Conservation (phyloP, 1,140 invertebrate species). For the Octopus bimaculoides region DNA sequence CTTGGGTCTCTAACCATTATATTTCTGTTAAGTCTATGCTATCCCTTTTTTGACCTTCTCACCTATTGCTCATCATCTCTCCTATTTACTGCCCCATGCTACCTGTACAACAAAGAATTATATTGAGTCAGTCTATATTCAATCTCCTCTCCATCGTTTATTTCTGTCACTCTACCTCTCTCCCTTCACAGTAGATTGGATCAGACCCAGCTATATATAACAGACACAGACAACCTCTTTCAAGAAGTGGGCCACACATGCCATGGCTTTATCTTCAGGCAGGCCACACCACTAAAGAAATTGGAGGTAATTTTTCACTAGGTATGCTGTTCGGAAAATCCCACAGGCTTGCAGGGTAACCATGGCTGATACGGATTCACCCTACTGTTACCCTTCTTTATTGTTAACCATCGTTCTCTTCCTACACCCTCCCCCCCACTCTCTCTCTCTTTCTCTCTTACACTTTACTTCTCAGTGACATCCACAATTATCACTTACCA, state of each 20-base stretch:
- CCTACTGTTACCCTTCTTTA: neutral
- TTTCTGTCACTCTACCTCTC: too few species aligned
- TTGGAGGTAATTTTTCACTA: neutral
- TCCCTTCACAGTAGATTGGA: neutral
- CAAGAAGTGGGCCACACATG: neutral
- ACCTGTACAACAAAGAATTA: too few species aligned
- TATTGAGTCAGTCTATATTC: too few species aligned
- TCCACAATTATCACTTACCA: too few species aligned
- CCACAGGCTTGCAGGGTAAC: neutral
- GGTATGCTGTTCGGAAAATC: neutral
- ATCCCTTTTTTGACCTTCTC: too few species aligned
- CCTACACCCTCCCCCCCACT: neutral
- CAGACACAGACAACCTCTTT: neutral
- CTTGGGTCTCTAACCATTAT: too few species aligned
- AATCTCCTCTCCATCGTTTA: too few species aligned
- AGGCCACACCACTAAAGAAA: neutral
- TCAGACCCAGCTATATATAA: neutral
- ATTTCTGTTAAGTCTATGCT: too few species aligned
- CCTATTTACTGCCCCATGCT: too few species aligned
- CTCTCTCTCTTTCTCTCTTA: neutral
- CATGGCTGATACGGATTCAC: neutral
- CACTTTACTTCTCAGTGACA: neutral
- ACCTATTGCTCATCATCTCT: too few species aligned
- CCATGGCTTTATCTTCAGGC: neutral
- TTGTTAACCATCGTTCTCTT: neutral